These are phyloP conservation scores for Rhimphoctona megacephalus DNA, from an alignment of 2,888 invertebrate species.

Conservation along the genomic window DNA sequence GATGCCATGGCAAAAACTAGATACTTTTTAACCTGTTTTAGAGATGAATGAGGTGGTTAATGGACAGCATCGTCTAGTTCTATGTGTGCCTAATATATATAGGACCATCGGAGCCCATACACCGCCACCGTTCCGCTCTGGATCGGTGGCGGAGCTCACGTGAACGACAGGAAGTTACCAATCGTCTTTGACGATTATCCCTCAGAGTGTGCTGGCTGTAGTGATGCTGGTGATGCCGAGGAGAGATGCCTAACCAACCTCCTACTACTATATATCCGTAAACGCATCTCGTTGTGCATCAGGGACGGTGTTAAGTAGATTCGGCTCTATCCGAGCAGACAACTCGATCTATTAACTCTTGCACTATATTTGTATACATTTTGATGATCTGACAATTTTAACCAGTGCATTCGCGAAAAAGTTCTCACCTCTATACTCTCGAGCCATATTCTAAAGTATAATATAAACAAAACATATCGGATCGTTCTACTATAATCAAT, in stretches of 20 bases:
- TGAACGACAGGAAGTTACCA: conserved; percentile 84
- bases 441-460: too few relatives aligned
- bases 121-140: conserved; percentile 75
- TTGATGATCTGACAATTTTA: not conserved
- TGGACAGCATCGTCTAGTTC: conserved; percentile 14
- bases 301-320: conserved; percentile 84
- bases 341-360: conserved; percentile 53
- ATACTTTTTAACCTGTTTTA: not conserved
- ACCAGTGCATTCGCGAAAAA: not conserved
- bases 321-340: conserved; percentile 70
- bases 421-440: not conserved
- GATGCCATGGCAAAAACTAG: not conserved
- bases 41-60: conserved; percentile 10
- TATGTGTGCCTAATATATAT: conserved; percentile 24
- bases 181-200: conserved; percentile 84
- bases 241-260: conserved; percentile 63
- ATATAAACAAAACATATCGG: not conserved
- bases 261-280: conserved; percentile 62
- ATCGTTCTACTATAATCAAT: too few relatives aligned
- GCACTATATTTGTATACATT: conserved; percentile 13
- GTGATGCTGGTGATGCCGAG: conserved; percentile 65
- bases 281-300: conserved; percentile 75
- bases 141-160: conserved; percentile 79
- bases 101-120: conserved; percentile 56
- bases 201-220: conserved; percentile 71